Percentiles rank a stretch among this genome's conserved stretches.
Evolutionary conservation across 2,113 vertebrate genomes (phyloP).

Genomic region (Melanostigma gelatinosum): DNA sequence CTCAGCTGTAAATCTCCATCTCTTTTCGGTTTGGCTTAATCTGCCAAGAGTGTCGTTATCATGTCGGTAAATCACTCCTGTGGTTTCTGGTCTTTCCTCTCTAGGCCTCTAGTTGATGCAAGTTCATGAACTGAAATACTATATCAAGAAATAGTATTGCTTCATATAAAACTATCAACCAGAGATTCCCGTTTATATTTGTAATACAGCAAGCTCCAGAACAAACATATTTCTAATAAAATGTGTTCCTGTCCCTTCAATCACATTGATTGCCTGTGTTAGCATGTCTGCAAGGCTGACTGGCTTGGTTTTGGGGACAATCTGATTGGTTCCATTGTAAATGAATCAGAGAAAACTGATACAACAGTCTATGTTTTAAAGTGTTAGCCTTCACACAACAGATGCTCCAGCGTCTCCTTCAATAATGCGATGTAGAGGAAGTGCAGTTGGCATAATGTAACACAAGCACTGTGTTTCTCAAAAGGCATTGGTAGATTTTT

Average conservation of each 20-base stretch:
- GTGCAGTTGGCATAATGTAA: slow-evolving; percentile 25
- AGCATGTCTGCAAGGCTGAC: slow-evolving; percentile 36
- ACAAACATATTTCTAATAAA: slow-evolving; percentile 27
- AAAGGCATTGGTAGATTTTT: not conserved
- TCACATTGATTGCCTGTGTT: slow-evolving; percentile 54
- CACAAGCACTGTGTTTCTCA: not conserved
- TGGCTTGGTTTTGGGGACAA: slow-evolving; percentile 40
- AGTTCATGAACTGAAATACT: slow-evolving; percentile 41
- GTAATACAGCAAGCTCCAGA: slow-evolving; percentile 15
- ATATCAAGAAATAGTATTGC: slow-evolving; percentile 6
- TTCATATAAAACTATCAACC: slow-evolving; percentile 20
- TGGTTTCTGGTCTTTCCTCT: slow-evolving; percentile 39
- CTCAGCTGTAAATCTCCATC: slow-evolving; percentile 40
- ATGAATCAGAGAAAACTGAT: slow-evolving; percentile 55
- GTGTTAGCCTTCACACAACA: slow-evolving; percentile 25
- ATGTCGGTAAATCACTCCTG: slow-evolving; percentile 37
- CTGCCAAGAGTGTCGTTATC: slow-evolving; percentile 52
- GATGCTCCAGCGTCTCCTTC: not conserved
- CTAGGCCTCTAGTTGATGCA: slow-evolving; percentile 35
- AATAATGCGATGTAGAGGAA: not conserved
- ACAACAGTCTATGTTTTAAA: slow-evolving; percentile 31
- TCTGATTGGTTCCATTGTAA: slow-evolving; percentile 62
- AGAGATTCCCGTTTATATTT: slow-evolving; percentile 26
- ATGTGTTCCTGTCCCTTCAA: slow-evolving; percentile 57
- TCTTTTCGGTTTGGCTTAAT: slow-evolving; percentile 45